Base-by-base conservation (phyloP, 2,888 invertebrate genomes). In the Melipona bicolor region DNA sequence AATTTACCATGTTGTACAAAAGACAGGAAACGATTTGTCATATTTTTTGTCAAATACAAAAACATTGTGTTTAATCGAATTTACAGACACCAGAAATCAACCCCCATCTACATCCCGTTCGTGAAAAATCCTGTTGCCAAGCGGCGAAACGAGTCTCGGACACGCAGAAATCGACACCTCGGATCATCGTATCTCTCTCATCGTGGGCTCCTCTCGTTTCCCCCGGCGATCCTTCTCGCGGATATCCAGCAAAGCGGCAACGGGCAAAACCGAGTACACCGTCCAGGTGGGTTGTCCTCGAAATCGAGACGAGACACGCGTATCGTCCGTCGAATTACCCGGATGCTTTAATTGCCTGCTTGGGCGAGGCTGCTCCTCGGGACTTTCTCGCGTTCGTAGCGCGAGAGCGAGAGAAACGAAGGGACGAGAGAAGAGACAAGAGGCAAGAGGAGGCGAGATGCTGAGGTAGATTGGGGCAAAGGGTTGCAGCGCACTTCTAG, bases 301-400 rank as follows among this genome's bases (percentile, higher is more conserved):
- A 86, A 81, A 85, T 85, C 83, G 84, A 68, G 77, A 69, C 79
- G 85, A 86, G 85, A 86, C 86, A 85, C 86, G 86, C 86, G 85
- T 86, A 79, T 77, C 79, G 65, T 67, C 69, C 77, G 85, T 85
- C 91, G 91, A 92, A 92, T 92, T 91, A 92, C 86, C 90, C 90
- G 92, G 93, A 93, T 92, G 92, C 91, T 93, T 93, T 93, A 93
- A 93, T 93, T 93, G 93, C 92, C 93, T 91, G 88, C 88, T 90
- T 89, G 90, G 90, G 90, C 91, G 89, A 90, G 90, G 85, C 84
- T 77, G 85, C 84, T 75, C 79, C 83, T 80, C 68, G 81, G 81
- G 81, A 77, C 83, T 36, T 78, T 19, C 32, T 54, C n/a, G 27
- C 27, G 59, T 59, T n/a, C 61, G 15, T 64, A 36, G 72, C 21